Evolutionary conservation across 23 tunicate genomes (phyloP).

Genomic region (Trididemnum clinides): DNA sequence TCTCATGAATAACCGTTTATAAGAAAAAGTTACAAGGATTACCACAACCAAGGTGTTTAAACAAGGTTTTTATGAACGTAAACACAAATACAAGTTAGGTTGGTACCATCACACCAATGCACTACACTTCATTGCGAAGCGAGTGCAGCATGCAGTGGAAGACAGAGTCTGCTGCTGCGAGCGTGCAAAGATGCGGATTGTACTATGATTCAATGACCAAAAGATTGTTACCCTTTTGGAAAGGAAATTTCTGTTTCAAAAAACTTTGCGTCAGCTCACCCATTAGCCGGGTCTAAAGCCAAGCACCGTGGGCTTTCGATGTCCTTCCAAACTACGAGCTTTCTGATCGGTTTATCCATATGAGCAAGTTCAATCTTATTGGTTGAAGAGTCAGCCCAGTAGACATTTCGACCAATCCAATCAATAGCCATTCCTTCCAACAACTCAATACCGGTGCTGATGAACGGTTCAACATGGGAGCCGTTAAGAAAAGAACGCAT

Average conservation of each 20-base stretch:
- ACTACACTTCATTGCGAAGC: no score
- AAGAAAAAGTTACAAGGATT: no score
- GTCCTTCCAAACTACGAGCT: slow-evolving; percentile 54
- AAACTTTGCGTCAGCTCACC: slow-evolving; percentile 28
- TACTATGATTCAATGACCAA: background rate
- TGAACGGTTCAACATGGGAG: slow-evolving; percentile 45
- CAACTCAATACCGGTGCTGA: slow-evolving; percentile 58
- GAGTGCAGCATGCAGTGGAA: no score
- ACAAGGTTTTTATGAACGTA: no score
- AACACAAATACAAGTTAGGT: no score
- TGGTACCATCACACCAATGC: no score
- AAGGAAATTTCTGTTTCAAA: background rate
- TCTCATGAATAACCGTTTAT: no score
- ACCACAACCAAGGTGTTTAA: no score
- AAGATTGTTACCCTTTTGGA: background rate
- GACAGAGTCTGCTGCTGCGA: background rate
- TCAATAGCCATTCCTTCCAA: slow-evolving; percentile 91
- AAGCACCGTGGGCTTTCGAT: slow-evolving; percentile 62
- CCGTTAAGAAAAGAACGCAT: slow-evolving; percentile 72
- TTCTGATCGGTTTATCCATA: slow-evolving; percentile 65
- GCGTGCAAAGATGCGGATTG: background rate
- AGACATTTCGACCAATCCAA: slow-evolving; percentile 90
- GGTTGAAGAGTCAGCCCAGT: slow-evolving; percentile 83
- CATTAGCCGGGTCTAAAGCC: slow-evolving; percentile 80
- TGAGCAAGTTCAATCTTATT: slow-evolving; percentile 86